Evolutionary conservation across 1,140 invertebrate genomes (phyloP).

Genomic region (Orius insidiosus): DNA sequence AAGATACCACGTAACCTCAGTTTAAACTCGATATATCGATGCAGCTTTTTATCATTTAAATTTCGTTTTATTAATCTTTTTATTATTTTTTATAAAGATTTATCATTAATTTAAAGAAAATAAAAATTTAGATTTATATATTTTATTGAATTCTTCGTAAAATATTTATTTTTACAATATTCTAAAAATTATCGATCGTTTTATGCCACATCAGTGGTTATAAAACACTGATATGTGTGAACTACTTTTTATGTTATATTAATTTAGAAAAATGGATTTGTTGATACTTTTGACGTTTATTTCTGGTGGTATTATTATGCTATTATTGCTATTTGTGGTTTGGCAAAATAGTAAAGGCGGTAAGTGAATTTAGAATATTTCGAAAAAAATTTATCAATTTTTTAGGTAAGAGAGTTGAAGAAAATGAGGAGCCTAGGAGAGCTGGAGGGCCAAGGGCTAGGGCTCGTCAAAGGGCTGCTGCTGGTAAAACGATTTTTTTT

Average conservation of each 20-base stretch:
- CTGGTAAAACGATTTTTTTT: constrained; percentile 1
- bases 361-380: not conserved
- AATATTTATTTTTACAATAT: no score
- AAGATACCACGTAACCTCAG: not conserved
- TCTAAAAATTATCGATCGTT: not conserved
- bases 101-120: no score
- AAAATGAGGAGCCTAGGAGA: not conserved
- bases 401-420: not conserved
- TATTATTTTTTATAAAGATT: no score
- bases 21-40: no score
- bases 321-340: constrained; percentile 17
- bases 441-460: constrained; percentile 12
- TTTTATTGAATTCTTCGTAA: no score
- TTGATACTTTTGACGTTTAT: constrained; percentile 14
- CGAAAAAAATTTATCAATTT: not conserved
- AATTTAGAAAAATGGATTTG: constrained; percentile 14
- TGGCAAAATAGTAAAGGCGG: constrained; percentile 4
- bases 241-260: not conserved
- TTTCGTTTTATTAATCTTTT: no score
- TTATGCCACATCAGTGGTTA: not conserved
- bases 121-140: no score
- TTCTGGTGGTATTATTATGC: constrained; percentile 16
- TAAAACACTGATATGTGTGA: not conserved
- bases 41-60: no score
- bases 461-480: constrained; percentile 15